Base-by-base conservation (phyloP, 2,113 vertebrate species). In the Crotalus tigris region DNA sequence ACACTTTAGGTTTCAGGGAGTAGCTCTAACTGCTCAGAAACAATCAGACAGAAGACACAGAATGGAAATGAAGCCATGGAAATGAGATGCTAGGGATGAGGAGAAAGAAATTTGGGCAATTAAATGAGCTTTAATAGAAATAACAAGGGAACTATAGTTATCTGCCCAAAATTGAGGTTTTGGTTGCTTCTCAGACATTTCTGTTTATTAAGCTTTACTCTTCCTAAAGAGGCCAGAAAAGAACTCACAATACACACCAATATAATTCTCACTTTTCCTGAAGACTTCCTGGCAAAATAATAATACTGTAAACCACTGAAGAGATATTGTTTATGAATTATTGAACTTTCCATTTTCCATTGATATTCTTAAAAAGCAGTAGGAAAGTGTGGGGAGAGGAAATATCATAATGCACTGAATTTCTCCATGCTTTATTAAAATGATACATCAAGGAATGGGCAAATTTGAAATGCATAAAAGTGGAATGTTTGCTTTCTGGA, bases 331-430 rank as follows among this genome's bases (percentile, higher is more conserved):
- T 93, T 91, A 51, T 96, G 94, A 89, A 89, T 95, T 93, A 91
- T 19, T 96, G 95, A 97, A 3, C 91, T 95, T 96, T 93, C 93
- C 87, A 15, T 92, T 94, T 94, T 91, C 91, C 87, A 64, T 90
- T 94, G 12, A 0, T n/a, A 0, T 92, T 92, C 89, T 51, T 92
- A 87, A 94, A 95, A 92, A 92, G 12, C 29, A 93, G 94, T 93
- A 93, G 95, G 0, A 26, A 55, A 91, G 61, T 17, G 88, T 92
- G 69, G 91, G 95, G 91, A 95, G 94, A 95, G 93, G 91, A 96
- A 95, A 93, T 90, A 95, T 92, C 88, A 92, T 90, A 69, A 4
- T 94, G 95, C 93, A 93, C 91, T 89, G 93, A 85, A 91, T 94
- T 91, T 92, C 21, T 90, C 0, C 87, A 75, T 85, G 89, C 94